Evolutionary conservation across 2,888 invertebrate species (phyloP).

Genomic region (Craniophora ligustri): DNA sequence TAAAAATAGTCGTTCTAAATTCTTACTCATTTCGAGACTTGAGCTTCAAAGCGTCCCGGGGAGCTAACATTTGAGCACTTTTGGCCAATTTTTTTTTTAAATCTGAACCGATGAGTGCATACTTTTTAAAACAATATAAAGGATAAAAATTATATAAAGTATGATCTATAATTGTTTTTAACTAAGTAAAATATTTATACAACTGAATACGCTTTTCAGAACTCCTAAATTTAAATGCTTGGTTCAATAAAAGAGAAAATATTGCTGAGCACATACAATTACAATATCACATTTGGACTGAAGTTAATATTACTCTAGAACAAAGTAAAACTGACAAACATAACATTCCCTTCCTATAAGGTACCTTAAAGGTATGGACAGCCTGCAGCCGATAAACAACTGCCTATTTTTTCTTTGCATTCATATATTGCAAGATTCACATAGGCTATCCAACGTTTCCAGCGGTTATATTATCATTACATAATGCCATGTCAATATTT

Average conservation of each 20-base stretch:
- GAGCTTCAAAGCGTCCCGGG: not conserved
- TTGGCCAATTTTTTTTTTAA: not conserved
- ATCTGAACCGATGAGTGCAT: not conserved
- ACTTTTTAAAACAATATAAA: too few relatives aligned
- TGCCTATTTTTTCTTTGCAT: too few relatives aligned
- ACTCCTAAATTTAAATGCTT: slow-evolving; percentile 40
- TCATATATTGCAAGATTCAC: too few relatives aligned
- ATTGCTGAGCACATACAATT: slow-evolving; percentile 46
- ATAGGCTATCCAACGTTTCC: not conserved
- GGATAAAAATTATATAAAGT: too few relatives aligned
- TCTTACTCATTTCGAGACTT: slow-evolving; percentile 26
- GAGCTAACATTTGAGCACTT: slow-evolving; percentile 1
- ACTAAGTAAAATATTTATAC: slow-evolving; percentile 11
- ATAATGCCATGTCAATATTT: not conserved
- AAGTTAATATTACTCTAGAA: slow-evolving; percentile 32
- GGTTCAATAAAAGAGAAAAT: slow-evolving; percentile 42
- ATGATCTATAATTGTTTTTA: slow-evolving; percentile 15
- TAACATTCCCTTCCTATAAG: not conserved
- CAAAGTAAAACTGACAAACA: slow-evolving; percentile 28
- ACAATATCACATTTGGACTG: slow-evolving; percentile 50
- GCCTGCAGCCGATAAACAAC: too few relatives aligned
- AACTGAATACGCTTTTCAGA: slow-evolving; percentile 18
- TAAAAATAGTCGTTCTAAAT: slow-evolving; percentile 33
- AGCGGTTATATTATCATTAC: not conserved
- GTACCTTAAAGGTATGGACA: not conserved